Evolutionary conservation across 2,888 invertebrate species (phyloP).

Genomic region (Athrips mouffetella): DNA sequence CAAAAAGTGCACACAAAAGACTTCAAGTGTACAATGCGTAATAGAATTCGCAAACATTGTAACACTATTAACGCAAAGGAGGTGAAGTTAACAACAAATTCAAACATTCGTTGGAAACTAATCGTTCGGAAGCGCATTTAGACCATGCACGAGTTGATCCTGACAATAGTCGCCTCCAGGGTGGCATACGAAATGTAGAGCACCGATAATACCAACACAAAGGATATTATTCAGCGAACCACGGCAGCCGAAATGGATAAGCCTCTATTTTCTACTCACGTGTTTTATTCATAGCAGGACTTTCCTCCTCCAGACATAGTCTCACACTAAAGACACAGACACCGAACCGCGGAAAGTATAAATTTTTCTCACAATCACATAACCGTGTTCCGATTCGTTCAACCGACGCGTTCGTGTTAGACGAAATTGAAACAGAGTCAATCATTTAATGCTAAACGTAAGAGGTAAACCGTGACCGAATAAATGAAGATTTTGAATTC

Average conservation of each 20-base stretch:
- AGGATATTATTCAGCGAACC: constrained; percentile 29
- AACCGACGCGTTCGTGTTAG: constrained; percentile 70
- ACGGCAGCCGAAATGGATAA: constrained; percentile 29
- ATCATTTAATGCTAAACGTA: constrained; percentile 75
- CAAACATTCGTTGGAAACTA: constrained; percentile 70
- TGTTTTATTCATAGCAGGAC: constrained; percentile 70
- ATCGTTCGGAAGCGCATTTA: constrained; percentile 70
- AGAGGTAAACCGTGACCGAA: constrained; percentile 72
- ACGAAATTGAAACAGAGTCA: constrained; percentile 77
- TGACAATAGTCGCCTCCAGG: constrained; percentile 61
- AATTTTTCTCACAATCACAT: constrained; percentile 75
- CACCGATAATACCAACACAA: constrained; percentile 33
- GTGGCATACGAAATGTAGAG: constrained; percentile 49
- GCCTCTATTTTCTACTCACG: constrained; percentile 54
- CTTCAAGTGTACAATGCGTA: constrained; percentile 67
- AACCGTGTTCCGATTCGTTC: constrained; percentile 75
- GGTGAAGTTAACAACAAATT: constrained; percentile 75
- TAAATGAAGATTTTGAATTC: constrained; percentile 75
- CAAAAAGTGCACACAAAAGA: constrained; percentile 52
- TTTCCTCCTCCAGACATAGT: constrained; percentile 58
- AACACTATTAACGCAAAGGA: constrained; percentile 75
- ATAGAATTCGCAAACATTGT: constrained; percentile 76
- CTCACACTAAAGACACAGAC: constrained; percentile 61
- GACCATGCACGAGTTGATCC: constrained; percentile 65
- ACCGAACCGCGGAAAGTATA: constrained; percentile 59